Evolutionary conservation across 2,113 vertebrate genomes (phyloP).

Genomic region (Chascanopsetta lugubris): DNA sequence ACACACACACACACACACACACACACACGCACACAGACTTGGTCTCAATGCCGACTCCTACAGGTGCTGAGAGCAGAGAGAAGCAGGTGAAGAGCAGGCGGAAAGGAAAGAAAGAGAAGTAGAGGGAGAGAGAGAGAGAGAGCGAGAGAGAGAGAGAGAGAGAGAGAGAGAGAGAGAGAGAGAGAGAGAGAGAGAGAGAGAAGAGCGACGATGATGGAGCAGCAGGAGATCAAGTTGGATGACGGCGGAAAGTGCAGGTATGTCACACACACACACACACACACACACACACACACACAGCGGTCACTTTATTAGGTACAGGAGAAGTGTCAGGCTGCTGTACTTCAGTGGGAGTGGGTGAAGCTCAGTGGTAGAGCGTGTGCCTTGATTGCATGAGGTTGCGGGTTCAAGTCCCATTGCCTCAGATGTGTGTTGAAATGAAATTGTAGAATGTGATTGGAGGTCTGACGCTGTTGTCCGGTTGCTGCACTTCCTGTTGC

Average conservation of each 20-base stretch:
- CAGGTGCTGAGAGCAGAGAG: slow-evolving; percentile 67
- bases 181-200: slow-evolving; percentile 16
- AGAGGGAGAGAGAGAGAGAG: slow-evolving; percentile 5
- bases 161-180: slow-evolving; percentile 6
- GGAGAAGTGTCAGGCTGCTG: too few relatives aligned
- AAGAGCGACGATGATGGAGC: slow-evolving; percentile 53
- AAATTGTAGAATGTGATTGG: too few relatives aligned
- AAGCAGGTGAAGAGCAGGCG: slow-evolving; percentile 46
- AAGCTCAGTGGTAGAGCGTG: too few relatives aligned
- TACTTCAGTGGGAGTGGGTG: too few relatives aligned
- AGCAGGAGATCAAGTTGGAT: slow-evolving; percentile 59
- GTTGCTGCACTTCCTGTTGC: too few relatives aligned
- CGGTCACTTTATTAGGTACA: too few relatives aligned
- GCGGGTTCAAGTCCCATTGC: too few relatives aligned
- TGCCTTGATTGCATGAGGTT: too few relatives aligned
- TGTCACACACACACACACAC: slow-evolving; percentile 13
- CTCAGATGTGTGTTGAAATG: too few relatives aligned
- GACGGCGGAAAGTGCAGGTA: slow-evolving; percentile 65
- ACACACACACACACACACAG: slow-evolving; percentile 1
- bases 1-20: slow-evolving; percentile 12
- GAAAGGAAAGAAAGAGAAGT: slow-evolving; percentile 16
- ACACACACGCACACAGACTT: slow-evolving; percentile 16
- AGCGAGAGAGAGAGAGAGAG: slow-evolving; percentile 23
- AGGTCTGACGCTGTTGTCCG: too few relatives aligned
- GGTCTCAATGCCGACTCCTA: slow-evolving; percentile 64